Evolutionary conservation across 2,797 vertebrate species (phyloP), one percentile per base, ranked within the genome.

Genomic region (Delichon dasypus): DNA sequence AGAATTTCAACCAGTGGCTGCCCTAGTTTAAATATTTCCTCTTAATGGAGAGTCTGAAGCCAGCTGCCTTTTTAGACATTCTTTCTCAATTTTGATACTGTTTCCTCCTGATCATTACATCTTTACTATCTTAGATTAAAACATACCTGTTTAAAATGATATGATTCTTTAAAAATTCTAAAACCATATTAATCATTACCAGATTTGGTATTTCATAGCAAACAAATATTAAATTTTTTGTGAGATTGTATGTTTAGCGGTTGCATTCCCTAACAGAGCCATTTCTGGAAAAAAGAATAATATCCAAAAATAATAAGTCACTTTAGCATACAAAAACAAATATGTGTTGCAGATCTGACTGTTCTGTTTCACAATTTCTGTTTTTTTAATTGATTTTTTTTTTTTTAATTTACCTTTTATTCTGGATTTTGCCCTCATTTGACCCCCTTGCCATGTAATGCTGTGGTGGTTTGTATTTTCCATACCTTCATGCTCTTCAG

Each of bases 221-320:
- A 71, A 60, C 8, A 68, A 65, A 50, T 66, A 32, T 0, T 42
- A 5, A 8, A 67, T 55, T 88, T 80, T 80, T 42, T 11, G 18
- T 79, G 44, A 76, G 74, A 34, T 71, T 89, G 26, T 18, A 13
- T 53, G 38, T 79, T 93, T 93, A 76, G 44, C 40, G 11, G 80
- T 90, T 92, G 13, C 42, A 51, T 90, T 94, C 74, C 64, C 18
- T 90, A 66, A 58, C 5, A 22, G 40, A 95, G 7, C 12, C 40
- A 3, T 78, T 94, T 91, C 62, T 90, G 89, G 77, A 89, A 90
- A 94, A 66, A 5, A 32, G 22, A 89, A 60, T 87, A 70, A 53
- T 89, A 67, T 60, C 81, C 71, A 85, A 90, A 86, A 86, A 1
- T n/a, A 92, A 92, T 75, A 86, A 47, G 25, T 75, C 47, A 51